Conservation (phyloP, 1,140 invertebrate genomes). For the Stenopsyche tienmushanensis region DNA sequence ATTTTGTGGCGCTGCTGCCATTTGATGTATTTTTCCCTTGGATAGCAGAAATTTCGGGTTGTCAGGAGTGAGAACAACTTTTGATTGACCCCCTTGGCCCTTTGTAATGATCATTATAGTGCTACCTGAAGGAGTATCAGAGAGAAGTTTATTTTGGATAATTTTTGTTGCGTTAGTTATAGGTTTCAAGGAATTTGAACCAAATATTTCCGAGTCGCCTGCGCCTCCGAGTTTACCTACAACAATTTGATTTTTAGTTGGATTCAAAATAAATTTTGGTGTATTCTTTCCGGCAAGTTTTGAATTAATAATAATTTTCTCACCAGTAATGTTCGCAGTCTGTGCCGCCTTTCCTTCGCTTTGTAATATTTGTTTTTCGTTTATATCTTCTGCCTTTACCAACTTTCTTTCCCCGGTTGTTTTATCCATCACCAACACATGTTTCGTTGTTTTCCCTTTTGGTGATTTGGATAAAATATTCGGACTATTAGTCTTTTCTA, state of each 20-base stretch:
- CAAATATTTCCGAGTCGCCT: conserved; percentile 32
- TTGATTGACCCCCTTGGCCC: conserved; percentile 57
- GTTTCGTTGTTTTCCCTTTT: conserved; percentile 50
- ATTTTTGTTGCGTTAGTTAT: conserved; percentile 4
- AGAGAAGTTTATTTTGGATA: conserved; percentile 44
- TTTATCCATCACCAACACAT: conserved; percentile 53
- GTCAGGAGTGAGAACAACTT: conserved; percentile 58
- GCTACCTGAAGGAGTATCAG: conserved; percentile 43
- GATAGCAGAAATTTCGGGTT: conserved; percentile 52
- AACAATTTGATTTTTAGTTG: conserved; percentile 51
- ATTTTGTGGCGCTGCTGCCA: conserved; percentile 43
- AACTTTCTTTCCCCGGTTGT: conserved; percentile 53
- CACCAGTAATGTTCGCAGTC: conserved; percentile 10
- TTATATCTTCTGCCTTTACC: conserved; percentile 43
- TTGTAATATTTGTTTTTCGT: background rate
- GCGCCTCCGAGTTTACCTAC: conserved; percentile 43
- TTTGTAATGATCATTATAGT: conserved; percentile 64
- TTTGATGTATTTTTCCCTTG: conserved; percentile 45
- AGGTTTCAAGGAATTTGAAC: conserved; percentile 4
- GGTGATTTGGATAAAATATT: conserved; percentile 56
- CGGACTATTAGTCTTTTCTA: conserved; percentile 49
- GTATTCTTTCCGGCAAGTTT: conserved; percentile 43
- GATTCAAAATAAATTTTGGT: conserved; percentile 54
- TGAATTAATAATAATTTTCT: conserved; percentile 15
- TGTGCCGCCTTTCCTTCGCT: background rate